phyloP scores from a whole-genome alignment of 2,797 vertebrate genomes.

The Selene dorsalis region DNA sequence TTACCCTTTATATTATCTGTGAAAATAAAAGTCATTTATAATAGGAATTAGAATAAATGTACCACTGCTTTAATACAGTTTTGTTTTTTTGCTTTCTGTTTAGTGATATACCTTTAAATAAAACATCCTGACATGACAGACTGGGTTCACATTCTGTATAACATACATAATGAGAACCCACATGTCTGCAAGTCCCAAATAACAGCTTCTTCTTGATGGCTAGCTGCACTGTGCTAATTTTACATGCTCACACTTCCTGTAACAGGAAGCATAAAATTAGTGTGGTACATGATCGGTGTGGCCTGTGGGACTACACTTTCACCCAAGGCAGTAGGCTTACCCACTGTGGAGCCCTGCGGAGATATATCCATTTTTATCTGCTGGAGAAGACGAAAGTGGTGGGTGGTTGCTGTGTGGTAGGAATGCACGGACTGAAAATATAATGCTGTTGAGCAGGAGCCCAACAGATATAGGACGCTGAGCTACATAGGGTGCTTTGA shows the following conservation, averaged over 20 bases:
- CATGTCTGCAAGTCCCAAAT: background rate
- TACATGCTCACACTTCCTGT: background rate
- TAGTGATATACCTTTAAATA: background rate
- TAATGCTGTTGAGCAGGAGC: conserved; percentile 27
- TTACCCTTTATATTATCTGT: background rate
- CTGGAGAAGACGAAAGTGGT: conserved; percentile 31
- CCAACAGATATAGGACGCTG: conserved; percentile 40
- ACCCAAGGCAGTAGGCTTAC: conserved; percentile 22
- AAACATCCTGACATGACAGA: background rate
- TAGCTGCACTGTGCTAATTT: background rate
- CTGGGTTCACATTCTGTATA: background rate
- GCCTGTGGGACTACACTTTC: conserved; percentile 6
- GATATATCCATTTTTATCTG: conserved; percentile 49
- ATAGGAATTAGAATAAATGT: background rate
- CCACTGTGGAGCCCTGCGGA: conserved; percentile 27
- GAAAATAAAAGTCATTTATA: background rate
- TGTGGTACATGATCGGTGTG: background rate
- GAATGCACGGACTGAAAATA: conserved; percentile 30
- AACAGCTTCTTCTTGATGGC: background rate
- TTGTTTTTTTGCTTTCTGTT: background rate
- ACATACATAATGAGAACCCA: background rate
- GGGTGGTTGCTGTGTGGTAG: conserved; percentile 33
- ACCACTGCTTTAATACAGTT: background rate
- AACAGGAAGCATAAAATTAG: conserved; percentile 5
- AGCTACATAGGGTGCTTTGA: conserved; percentile 11